These are phyloP conservation scores for Trialeurodes vaporariorum DNA, from an alignment of 1,140 invertebrate species.

Conservation along the genomic window DNA sequence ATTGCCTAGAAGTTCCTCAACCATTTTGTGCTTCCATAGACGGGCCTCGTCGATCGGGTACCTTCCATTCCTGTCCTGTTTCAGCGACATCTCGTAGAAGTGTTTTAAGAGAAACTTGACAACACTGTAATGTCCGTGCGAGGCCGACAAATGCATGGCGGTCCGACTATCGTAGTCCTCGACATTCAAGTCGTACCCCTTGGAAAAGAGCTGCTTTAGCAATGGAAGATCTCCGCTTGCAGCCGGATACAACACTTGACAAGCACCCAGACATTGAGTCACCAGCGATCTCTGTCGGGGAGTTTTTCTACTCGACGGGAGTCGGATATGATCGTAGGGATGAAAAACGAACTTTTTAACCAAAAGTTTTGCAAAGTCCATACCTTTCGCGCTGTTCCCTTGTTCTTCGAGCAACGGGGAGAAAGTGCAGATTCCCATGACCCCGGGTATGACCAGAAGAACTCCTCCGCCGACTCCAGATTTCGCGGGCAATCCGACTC, in stretches of 20 bases:
- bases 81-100: not conserved
- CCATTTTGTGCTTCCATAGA: not conserved
- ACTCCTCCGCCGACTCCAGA: slow-evolving; percentile 51
- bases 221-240: not conserved
- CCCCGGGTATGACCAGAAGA: slow-evolving; percentile 53
- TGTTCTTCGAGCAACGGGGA: slow-evolving; percentile 46
- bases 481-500: slow-evolving; percentile 54
- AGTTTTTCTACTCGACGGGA: not conserved
- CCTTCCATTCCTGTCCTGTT: not conserved
- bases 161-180: slow-evolving; percentile 83
- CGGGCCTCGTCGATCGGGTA: not conserved
- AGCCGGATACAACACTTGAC: not conserved
- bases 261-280: not conserved
- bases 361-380: slow-evolving; percentile 56
- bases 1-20: not conserved
- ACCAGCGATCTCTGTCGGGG: not conserved
- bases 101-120: slow-evolving; percentile 78
- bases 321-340: slow-evolving; percentile 85
- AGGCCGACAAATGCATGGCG: slow-evolving; percentile 79
- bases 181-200: not conserved
- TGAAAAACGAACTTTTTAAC: slow-evolving; percentile 63
- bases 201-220: not conserved
- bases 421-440: slow-evolving; percentile 48
- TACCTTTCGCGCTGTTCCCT: slow-evolving; percentile 45
- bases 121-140: slow-evolving; percentile 78